Evolutionary conservation across 2,888 invertebrate species (phyloP).

Genomic region (Baronia brevicornis): DNA sequence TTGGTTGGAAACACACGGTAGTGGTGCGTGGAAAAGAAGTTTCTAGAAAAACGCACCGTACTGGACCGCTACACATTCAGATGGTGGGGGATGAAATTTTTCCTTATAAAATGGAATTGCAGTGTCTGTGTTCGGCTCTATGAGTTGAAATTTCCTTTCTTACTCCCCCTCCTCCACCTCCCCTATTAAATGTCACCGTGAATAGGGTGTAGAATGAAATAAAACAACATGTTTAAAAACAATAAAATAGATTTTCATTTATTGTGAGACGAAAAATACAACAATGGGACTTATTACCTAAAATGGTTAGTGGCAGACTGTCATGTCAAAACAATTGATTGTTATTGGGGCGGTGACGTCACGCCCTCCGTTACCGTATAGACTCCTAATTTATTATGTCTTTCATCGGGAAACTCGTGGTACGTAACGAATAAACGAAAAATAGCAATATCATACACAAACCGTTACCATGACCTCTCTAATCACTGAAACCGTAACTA

Average conservation of each 20-base stretch:
- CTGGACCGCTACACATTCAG: too few relatives aligned
- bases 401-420: slow-evolving; percentile 71
- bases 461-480: slow-evolving; percentile 61
- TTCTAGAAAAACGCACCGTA: too few relatives aligned
- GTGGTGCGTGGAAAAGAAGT: too few relatives aligned
- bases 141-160: too few relatives aligned
- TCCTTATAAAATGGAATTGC: too few relatives aligned
- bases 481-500: slow-evolving; percentile 69
- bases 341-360: slow-evolving; percentile 35
- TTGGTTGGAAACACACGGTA: too few relatives aligned
- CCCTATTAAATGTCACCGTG: too few relatives aligned
- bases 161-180: too few relatives aligned
- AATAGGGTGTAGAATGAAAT: too few relatives aligned
- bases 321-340: slow-evolving; percentile 65
- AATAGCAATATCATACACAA: slow-evolving; percentile 60
- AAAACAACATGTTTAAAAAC: slow-evolving; percentile 68
- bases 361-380: slow-evolving; percentile 29
- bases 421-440: slow-evolving; percentile 68
- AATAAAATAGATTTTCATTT: slow-evolving; percentile 77
- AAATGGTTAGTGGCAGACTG: slow-evolving; percentile 74
- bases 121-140: too few relatives aligned
- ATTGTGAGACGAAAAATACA: slow-evolving; percentile 77
- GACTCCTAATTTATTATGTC: slow-evolving; percentile 67
- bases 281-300: slow-evolving; percentile 75
- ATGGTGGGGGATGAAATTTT: too few relatives aligned